Percentiles rank a stretch among this genome's conserved stretches.
Conservation (phyloP, 2,888 invertebrate genomes). For the Subacronicta megacephala region DNA sequence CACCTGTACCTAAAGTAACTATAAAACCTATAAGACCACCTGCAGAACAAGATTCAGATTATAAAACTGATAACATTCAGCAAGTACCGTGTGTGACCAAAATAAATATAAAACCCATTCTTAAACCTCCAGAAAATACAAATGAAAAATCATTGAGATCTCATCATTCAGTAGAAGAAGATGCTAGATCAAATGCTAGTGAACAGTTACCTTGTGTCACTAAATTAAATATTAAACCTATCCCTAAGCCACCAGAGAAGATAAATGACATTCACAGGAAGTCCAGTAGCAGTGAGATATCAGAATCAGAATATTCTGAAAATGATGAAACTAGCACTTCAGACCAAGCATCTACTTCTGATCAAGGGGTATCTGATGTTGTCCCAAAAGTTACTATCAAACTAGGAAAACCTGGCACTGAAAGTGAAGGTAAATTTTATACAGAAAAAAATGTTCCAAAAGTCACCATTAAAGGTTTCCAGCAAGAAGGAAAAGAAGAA, state of each 20-base stretch:
- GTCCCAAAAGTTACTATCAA: slow-evolving; percentile 87
- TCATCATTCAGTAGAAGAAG: slow-evolving; percentile 47
- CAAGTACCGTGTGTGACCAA: slow-evolving; percentile 78
- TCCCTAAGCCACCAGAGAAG: slow-evolving; percentile 83
- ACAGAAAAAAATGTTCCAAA: slow-evolving; percentile 84
- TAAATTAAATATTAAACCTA: slow-evolving; percentile 87
- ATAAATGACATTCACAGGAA: slow-evolving; percentile 84
- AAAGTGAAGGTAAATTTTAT: slow-evolving; percentile 83
- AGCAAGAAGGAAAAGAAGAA: slow-evolving; percentile 75
- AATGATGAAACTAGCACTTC: slow-evolving; percentile 88
- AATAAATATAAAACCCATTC: slow-evolving; percentile 85
- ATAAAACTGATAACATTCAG: slow-evolving; percentile 57
- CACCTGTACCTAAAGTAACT: slow-evolving; percentile 81
- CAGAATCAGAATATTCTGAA: slow-evolving; percentile 88
- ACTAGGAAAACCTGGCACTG: slow-evolving; percentile 83
- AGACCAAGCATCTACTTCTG: slow-evolving; percentile 81
- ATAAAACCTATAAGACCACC: slow-evolving; percentile 83
- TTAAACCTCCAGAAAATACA: slow-evolving; percentile 76
- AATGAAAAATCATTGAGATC: slow-evolving; percentile 76
- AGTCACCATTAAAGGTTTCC: slow-evolving; percentile 81
- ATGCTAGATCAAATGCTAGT: slow-evolving; percentile 59
- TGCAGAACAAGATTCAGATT: slow-evolving; percentile 63
- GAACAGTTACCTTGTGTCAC: slow-evolving; percentile 79
- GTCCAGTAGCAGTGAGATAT: slow-evolving; percentile 87
- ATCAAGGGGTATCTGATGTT: slow-evolving; percentile 76